Conservation (phyloP, 2,888 invertebrate species). For the Lithophane semibrunnea region DNA sequence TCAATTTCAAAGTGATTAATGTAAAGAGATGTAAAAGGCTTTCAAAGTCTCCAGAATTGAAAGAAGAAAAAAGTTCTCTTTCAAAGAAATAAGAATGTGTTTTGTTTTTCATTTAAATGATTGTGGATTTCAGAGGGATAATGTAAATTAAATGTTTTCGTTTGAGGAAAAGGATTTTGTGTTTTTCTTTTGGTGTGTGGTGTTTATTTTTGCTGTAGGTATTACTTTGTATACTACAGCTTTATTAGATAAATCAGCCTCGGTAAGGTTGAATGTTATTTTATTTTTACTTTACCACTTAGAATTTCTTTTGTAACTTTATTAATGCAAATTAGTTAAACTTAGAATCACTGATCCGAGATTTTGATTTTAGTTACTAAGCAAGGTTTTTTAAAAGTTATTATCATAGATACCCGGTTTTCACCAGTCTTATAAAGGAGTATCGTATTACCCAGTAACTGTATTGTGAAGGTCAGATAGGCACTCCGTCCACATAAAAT, state of each 20-base stretch:
- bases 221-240: conserved; percentile 18
- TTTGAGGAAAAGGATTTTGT: conserved; percentile 45
- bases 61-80: conserved; percentile 26
- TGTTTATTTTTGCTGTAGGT: conserved; percentile 11
- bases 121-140: conserved; percentile 41
- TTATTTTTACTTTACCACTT: not conserved
- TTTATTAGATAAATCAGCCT: conserved; percentile 28
- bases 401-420: too few relatives aligned
- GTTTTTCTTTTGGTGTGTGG: conserved; percentile 8
- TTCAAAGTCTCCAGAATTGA: conserved; percentile 63
- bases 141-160: conserved; percentile 55
- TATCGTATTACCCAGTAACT: too few relatives aligned
- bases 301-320: not conserved
- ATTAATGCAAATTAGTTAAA: not conserved
- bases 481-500: too few relatives aligned
- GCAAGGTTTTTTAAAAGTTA: not conserved
- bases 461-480: too few relatives aligned
- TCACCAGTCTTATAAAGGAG: too few relatives aligned
- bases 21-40: conserved; percentile 69
- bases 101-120: conserved; percentile 48
- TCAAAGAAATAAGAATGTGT: conserved; percentile 38
- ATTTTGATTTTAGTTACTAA: not conserved
- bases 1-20: conserved; percentile 80
- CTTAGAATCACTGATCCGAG: not conserved
- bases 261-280: not conserved